Evolutionary conservation across 2,113 vertebrate genomes (phyloP).

Genomic region (Isichthys henryi): DNA sequence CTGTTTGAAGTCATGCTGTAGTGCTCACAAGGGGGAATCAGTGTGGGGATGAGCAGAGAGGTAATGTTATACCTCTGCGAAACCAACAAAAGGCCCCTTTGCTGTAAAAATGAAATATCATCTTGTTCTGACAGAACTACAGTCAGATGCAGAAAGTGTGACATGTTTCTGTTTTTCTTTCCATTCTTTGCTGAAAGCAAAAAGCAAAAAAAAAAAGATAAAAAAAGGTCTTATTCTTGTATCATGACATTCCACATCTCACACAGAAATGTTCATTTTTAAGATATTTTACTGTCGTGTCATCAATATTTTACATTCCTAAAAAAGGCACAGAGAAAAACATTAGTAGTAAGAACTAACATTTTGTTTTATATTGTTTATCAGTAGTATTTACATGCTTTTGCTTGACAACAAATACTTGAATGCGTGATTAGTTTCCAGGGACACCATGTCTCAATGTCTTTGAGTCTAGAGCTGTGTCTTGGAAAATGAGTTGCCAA

Average conservation of each 20-base stretch:
- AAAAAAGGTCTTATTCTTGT: conserved; percentile 29
- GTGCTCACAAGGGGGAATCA: neutral
- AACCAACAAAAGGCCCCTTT: neutral
- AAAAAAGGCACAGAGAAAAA: conserved; percentile 35
- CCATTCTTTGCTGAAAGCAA: neutral
- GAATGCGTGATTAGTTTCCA: conserved; percentile 46
- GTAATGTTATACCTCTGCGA: neutral
- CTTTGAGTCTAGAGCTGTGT: conserved; percentile 56
- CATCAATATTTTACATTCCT: conserved; percentile 31
- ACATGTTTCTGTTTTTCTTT: conserved; percentile 7
- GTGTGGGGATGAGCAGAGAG: conserved; percentile 13
- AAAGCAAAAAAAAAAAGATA: neutral
- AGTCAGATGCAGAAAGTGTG: neutral
- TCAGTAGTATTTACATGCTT: conserved; percentile 47
- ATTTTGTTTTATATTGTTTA: conserved; percentile 55
- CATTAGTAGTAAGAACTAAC: conserved; percentile 44
- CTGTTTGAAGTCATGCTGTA: neutral
- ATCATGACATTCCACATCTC: conserved; percentile 39
- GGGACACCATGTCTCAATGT: conserved; percentile 48
- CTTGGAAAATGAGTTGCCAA: conserved; percentile 71
- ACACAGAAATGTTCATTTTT: conserved; percentile 27
- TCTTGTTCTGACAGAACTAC: neutral
- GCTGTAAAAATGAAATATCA: neutral
- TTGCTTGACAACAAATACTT: conserved; percentile 50
- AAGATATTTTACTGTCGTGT: conserved; percentile 27